A percentile compares a stretch with the other conserved stretches of the same genome.
Conservation (phyloP, 2,113 vertebrate genomes). For the Sturnira hondurensis region DNA sequence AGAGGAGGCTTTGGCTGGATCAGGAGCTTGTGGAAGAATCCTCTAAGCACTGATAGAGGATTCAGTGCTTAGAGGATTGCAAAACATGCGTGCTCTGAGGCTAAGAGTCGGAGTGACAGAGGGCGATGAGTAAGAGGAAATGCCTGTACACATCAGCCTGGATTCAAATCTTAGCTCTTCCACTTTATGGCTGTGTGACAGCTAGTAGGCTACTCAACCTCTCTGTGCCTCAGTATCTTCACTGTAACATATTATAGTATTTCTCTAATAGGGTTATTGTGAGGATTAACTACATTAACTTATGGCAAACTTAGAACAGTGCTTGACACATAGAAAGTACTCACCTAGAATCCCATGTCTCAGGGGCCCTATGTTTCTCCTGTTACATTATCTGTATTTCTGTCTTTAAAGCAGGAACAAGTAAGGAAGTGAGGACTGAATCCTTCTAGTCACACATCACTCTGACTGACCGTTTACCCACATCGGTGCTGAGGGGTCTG, state of each 20-base stretch:
- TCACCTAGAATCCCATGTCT: background rate
- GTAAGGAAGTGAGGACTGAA: background rate
- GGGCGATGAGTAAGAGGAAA: background rate
- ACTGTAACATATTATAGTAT: background rate
- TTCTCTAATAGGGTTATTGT: background rate
- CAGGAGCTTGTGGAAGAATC: background rate
- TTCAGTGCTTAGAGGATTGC: no score
- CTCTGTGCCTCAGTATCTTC: background rate
- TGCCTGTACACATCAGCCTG: background rate
- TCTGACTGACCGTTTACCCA: background rate
- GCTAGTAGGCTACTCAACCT: background rate
- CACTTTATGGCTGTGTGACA: background rate
- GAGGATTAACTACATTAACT: background rate
- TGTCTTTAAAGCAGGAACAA: background rate
- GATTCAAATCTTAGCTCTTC: background rate
- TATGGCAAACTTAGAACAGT: background rate
- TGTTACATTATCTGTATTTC: background rate
- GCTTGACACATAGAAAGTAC: background rate
- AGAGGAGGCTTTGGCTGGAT: background rate
- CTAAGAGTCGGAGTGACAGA: background rate
- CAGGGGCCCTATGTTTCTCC: background rate
- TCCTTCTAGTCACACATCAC: background rate
- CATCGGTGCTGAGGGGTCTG: background rate
- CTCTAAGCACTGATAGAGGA: no score
- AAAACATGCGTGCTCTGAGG: background rate